Evolutionary conservation across 2,113 vertebrate genomes (phyloP), one percentile per base, ranked within the genome.

Genomic region (Smithornis capensis): DNA sequence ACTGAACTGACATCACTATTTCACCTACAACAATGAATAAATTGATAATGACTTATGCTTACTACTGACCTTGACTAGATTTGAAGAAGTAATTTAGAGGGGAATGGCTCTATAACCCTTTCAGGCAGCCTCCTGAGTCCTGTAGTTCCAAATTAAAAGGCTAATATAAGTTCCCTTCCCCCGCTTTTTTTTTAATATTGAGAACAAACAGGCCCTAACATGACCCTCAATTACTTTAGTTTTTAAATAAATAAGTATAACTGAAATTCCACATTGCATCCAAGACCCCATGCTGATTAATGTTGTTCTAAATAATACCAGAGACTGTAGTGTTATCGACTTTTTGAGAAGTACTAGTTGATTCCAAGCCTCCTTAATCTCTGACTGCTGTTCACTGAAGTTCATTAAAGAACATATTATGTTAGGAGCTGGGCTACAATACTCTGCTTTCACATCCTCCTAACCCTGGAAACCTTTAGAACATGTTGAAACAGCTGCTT

Each of bases 191-290:
- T 69, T 70, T 10, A 95, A 78, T 95, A 64, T 81, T 85, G 52
- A 87, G 71, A 40, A 45, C 17, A 89, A 95, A 95, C 96, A 96
- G 65, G 96, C n/a, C 59, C 64, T 60, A 92, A 94, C 94, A 94
- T 77, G 87, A 87, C 78, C 50, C 38, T 84, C 78, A 74, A n/a
- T 90, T 81, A 52, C n/a, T 47, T 86, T 25, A 4, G 29, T 74
- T 64, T 70, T 27, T 33, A 9, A 70, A n/a, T 57, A 68, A 35
- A 84, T 45, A 94, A 91, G 35, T 29, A 74, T 38, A 60, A 89
- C 71, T 94, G 19, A 90, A 93, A 96, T 95, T 96, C 95, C 79
- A 87, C 73, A 63, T 40, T 80, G 77, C 62, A 88, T 95, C 81
- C 69, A 96, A 94, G 86, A 86, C 85, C 84, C 90, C 77, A 68